These are phyloP conservation scores for Hyppa rectilinea DNA, from an alignment of 2,888 invertebrate species.

Conservation along the genomic window DNA sequence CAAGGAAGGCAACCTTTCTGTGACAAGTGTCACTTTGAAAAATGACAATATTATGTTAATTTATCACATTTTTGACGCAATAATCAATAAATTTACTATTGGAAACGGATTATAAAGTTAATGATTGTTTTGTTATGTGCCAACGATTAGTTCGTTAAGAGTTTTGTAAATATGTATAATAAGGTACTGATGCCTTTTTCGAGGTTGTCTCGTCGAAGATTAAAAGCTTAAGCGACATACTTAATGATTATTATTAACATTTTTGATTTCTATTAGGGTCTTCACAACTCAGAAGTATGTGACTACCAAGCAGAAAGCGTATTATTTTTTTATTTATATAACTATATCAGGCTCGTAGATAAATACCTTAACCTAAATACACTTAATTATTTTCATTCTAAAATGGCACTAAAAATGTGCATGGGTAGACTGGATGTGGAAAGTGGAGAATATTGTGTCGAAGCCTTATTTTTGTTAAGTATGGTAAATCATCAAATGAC, in stretches of 20 bases:
- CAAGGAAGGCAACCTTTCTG: conserved; percentile 66
- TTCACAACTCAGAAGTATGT: no score
- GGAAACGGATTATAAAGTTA: conserved; percentile 13
- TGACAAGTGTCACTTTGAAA: conserved; percentile 60
- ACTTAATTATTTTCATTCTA: no score
- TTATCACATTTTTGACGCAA: conserved; percentile 57
- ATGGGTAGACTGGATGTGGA: no score
- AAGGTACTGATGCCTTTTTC: conserved; percentile 15
- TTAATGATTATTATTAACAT: not conserved
- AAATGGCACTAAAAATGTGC: no score
- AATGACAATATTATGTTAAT: conserved; percentile 61
- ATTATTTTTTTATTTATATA: no score
- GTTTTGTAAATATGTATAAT: conserved; percentile 22
- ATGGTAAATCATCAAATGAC: no score
- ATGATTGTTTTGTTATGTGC: conserved; percentile 28
- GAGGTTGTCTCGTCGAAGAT: conserved; percentile 25
- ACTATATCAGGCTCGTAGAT: no score
- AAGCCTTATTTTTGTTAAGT: no score
- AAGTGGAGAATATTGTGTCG: no score
- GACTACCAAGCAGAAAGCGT: no score
- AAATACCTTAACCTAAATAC: no score
- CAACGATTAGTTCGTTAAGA: conserved; percentile 9
- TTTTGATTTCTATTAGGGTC: conserved; percentile 11
- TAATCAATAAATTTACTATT: conserved; percentile 58
- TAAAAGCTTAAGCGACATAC: not conserved